Conservation (phyloP, 1,140 invertebrate species). For the Steinernema khuongi region DNA sequence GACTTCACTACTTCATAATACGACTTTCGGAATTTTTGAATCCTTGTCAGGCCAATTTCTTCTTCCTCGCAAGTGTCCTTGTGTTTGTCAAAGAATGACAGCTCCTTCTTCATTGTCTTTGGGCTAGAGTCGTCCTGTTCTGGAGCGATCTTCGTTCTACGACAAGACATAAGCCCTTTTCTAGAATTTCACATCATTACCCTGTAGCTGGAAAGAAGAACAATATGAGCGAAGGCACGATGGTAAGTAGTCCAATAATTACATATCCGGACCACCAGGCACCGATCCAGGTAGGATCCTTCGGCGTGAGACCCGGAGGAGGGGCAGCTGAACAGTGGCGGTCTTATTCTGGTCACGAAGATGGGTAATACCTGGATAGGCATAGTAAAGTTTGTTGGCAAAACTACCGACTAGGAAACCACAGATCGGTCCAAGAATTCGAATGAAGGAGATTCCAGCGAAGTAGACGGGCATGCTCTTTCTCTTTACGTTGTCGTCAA, state of each 20-base stretch:
- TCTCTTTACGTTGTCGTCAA: slow-evolving; percentile 56
- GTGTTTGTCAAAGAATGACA: slow-evolving; percentile 50
- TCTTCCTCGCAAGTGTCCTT: slow-evolving; percentile 34
- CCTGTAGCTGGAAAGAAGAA: slow-evolving; percentile 47
- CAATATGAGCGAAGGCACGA: slow-evolving; percentile 43
- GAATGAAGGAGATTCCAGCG: slow-evolving; percentile 57
- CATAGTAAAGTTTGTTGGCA: slow-evolving; percentile 53
- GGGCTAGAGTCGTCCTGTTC: slow-evolving; percentile 18
- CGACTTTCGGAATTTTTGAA: slow-evolving; percentile 34
- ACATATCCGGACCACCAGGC: slow-evolving; percentile 58
- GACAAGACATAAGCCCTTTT: too few species aligned
- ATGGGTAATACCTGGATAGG: background rate
- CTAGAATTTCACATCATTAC: background rate
- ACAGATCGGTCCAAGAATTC: slow-evolving; percentile 54
- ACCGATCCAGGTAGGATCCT: slow-evolving; percentile 53
- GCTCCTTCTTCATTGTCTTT: slow-evolving; percentile 26
- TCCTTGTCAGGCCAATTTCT: slow-evolving; percentile 32
- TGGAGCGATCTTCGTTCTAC: slow-evolving; percentile 7
- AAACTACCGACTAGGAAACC: slow-evolving; percentile 55
- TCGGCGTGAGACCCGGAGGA: slow-evolving; percentile 42
- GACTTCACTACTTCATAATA: slow-evolving; percentile 42
- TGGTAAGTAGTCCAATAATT: slow-evolving; percentile 40
- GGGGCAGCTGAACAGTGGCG: slow-evolving; percentile 19
- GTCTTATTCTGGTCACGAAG: background rate
- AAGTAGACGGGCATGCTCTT: slow-evolving; percentile 55